phyloP scores from a whole-genome alignment of 2,113 vertebrate species.

The Orycteropus afer region DNA sequence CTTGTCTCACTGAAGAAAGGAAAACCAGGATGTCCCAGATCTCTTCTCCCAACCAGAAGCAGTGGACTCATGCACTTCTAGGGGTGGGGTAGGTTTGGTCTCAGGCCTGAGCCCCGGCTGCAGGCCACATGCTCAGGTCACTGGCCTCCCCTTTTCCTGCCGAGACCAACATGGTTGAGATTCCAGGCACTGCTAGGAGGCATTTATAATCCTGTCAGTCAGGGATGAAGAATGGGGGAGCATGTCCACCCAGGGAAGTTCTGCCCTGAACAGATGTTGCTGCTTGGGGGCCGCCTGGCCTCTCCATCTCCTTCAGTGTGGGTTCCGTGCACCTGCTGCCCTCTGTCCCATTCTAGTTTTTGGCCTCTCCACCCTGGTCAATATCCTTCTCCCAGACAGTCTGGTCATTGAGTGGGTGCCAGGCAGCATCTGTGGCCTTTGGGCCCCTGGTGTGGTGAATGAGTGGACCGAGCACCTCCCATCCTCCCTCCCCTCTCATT shows the following conservation, averaged over 20 bases:
- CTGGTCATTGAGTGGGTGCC: accelerated
- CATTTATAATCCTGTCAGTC: conserved; percentile 19
- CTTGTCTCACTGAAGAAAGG: background rate
- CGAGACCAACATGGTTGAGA: background rate
- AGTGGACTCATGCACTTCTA: background rate
- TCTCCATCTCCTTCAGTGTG: background rate
- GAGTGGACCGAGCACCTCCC: background rate
- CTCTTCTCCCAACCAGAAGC: background rate
- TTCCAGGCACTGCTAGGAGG: accelerated
- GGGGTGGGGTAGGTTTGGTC: background rate
- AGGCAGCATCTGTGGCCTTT: background rate
- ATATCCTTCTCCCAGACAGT: background rate
- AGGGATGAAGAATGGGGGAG: background rate
- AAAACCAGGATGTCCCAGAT: accelerated
- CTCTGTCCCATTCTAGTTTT: background rate
- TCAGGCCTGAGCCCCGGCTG: background rate
- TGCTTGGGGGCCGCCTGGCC: accelerated
- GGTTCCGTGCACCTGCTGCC: background rate
- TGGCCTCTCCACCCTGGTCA: background rate
- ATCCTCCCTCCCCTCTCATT: background rate
- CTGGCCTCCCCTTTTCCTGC: background rate
- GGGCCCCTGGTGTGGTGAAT: background rate
- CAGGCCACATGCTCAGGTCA: background rate
- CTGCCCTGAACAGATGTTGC: background rate
- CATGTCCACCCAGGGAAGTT: background rate